A percentile compares a stretch with the other conserved stretches of the same genome.
phyloP scores from a whole-genome alignment of 2,797 vertebrate genomes.

The Lophius americanus region DNA sequence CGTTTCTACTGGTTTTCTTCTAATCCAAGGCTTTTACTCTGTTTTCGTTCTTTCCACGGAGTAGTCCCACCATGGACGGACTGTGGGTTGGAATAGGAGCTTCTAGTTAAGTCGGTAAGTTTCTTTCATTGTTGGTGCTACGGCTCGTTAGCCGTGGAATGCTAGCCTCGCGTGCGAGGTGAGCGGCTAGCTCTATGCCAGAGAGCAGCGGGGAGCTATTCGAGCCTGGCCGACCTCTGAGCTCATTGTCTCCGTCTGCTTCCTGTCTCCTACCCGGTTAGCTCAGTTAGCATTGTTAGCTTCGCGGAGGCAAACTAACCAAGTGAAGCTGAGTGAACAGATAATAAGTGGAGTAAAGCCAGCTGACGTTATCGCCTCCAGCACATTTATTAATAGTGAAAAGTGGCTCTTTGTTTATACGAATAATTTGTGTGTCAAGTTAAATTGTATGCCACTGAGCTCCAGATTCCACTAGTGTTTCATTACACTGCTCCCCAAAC shows the following conservation, averaged over 20 bases:
- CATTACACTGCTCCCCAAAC: conserved; percentile 28
- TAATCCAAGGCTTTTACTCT: conserved; percentile 38
- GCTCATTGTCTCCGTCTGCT: conserved; percentile 75
- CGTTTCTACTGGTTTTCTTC: conserved; percentile 42
- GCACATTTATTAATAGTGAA: not conserved
- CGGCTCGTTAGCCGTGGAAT: conserved; percentile 60
- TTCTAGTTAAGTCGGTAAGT: conserved; percentile 79
- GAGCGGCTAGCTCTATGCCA: conserved; percentile 54
- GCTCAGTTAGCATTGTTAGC: conserved; percentile 45
- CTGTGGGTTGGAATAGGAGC: conserved; percentile 78
- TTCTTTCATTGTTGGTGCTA: conserved; percentile 61
- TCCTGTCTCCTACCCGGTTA: not conserved
- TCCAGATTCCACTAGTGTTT: conserved; percentile 44
- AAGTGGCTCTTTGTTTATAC: not conserved
- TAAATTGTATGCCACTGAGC: conserved; percentile 1
- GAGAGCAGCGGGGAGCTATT: conserved; percentile 56
- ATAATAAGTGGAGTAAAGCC: conserved; percentile 1
- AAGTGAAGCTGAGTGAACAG: not conserved
- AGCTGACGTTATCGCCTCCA: not conserved
- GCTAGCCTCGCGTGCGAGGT: conserved; percentile 56
- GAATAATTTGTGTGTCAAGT: not conserved
- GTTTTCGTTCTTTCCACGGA: conserved; percentile 63
- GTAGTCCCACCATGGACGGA: conserved; percentile 75
- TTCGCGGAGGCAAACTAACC: conserved; percentile 36
- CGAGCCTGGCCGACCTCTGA: conserved; percentile 58